phyloP scores from a whole-genome alignment of 2,797 vertebrate species.

The Miopithecus talapoin region DNA sequence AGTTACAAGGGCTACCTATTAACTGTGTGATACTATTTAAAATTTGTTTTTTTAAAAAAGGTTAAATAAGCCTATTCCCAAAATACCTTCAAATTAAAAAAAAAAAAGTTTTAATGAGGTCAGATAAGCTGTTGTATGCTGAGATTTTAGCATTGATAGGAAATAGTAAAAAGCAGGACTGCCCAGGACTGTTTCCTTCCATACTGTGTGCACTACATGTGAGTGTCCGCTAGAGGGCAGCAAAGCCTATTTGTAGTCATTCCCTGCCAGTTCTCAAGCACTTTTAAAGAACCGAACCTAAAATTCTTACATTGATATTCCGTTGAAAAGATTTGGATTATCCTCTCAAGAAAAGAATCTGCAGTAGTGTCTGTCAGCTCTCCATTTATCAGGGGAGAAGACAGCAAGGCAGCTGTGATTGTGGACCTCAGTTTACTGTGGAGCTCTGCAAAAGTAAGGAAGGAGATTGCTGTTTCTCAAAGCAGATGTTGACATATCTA shows the following conservation, averaged over 20 bases:
- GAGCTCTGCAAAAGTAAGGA: background rate
- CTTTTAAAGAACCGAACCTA: background rate
- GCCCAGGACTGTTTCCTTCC: background rate
- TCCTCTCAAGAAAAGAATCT: background rate
- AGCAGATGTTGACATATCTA: background rate
- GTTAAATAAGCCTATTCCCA: background rate
- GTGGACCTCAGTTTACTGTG: background rate
- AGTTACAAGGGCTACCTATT: background rate
- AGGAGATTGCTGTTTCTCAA: background rate
- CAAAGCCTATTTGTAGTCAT: background rate
- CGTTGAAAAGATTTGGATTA: background rate
- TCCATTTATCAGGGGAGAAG: background rate
- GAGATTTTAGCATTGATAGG: background rate
- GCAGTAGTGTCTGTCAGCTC: background rate
- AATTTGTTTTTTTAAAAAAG: background rate
- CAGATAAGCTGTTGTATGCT: background rate
- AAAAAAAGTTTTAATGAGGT: background rate
- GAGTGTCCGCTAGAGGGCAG: conserved; percentile 81
- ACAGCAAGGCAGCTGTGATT: background rate
- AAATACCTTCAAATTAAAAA: background rate
- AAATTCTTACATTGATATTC: conserved; percentile 10
- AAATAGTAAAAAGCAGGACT: background rate
- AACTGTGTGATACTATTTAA: background rate
- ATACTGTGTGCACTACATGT: background rate
- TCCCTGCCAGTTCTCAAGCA: background rate